Conservation (phyloP, 2,113 vertebrate species). For the Protomyctophum bolini region DNA sequence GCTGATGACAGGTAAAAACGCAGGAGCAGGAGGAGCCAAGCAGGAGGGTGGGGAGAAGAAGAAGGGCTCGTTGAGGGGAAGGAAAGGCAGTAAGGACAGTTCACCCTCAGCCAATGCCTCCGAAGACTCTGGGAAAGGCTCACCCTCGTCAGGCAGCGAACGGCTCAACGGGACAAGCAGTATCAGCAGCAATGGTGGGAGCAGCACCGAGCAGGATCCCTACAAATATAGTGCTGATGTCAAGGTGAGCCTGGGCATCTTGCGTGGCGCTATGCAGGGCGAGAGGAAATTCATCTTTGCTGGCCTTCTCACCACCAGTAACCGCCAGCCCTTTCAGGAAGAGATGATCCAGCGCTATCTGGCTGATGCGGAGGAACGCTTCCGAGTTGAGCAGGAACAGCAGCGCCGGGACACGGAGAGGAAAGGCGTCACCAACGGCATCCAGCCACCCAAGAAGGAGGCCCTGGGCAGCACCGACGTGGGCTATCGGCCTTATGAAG, state of each 20-base stretch:
- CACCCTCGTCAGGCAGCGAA: conserved; percentile 76
- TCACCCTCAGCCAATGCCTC: conserved; percentile 71
- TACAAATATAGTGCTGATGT: conserved; percentile 90
- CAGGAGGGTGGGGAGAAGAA: conserved; percentile 88
- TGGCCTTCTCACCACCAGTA: conserved; percentile 89
- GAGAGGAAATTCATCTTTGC: conserved; percentile 91
- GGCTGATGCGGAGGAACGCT: conserved; percentile 88
- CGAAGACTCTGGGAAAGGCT: conserved; percentile 81
- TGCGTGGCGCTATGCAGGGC: conserved; percentile 91
- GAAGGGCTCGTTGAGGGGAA: conserved; percentile 84
- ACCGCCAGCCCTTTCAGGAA: conserved; percentile 93
- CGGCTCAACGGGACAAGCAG: conserved; percentile 58
- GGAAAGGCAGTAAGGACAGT: conserved; percentile 88
- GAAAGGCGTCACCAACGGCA: conserved; percentile 65
- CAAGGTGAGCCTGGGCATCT: conserved; percentile 87
- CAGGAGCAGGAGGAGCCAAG: conserved; percentile 70
- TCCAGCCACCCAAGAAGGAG: conserved; percentile 67
- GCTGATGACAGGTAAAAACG: conserved; percentile 87
- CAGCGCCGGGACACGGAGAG: conserved; percentile 86
- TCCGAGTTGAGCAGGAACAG: conserved; percentile 85
- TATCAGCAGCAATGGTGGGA: conserved; percentile 65
- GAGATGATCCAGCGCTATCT: conserved; percentile 98
- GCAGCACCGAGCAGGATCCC: conserved; percentile 65
- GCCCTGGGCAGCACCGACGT: conserved; percentile 13
- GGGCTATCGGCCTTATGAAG: conserved; percentile 56